A percentile compares a stretch with the other conserved stretches of the same genome.
Evolutionary conservation across 2,113 vertebrate species (phyloP).

Genomic region (Cephalopholis sonnerati): DNA sequence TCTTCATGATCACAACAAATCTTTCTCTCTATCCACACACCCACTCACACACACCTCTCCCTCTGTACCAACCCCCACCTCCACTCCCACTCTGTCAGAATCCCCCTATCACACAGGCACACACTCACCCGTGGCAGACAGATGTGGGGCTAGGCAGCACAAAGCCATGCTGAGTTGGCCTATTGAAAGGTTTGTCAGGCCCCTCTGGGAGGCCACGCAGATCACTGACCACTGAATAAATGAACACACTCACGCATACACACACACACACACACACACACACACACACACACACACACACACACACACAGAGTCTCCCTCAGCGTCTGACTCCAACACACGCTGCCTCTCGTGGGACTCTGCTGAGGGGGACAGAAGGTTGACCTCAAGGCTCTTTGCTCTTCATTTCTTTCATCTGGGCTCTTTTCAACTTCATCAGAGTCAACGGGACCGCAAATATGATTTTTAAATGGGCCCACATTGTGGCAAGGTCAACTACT

Average conservation of each 20-base stretch:
- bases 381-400: constrained; percentile 58
- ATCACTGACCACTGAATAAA: constrained; percentile 81
- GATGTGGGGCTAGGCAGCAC: constrained; percentile 74
- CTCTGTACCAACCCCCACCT: constrained; percentile 40
- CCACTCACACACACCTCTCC: neutral
- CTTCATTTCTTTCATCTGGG: constrained; percentile 60
- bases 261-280: constrained; percentile 37
- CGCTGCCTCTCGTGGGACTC: constrained; percentile 61
- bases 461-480: constrained; percentile 30
- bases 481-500: constrained; percentile 23
- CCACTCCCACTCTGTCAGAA: neutral
- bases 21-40: neutral
- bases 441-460: constrained; percentile 46
- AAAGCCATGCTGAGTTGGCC: constrained; percentile 72
- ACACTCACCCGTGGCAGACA: constrained; percentile 46
- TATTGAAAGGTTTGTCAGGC: constrained; percentile 73
- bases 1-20: constrained; percentile 5
- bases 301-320: constrained; percentile 36
- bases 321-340: constrained; percentile 40
- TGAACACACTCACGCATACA: constrained; percentile 39
- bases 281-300: constrained; percentile 35
- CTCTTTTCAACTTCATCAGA: constrained; percentile 72
- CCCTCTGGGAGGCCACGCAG: constrained; percentile 73
- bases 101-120: constrained; percentile 1
- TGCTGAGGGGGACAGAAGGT: constrained; percentile 60